Evolutionary conservation across 2,797 vertebrate genomes (phyloP), one percentile per base, ranked within the genome.

Genomic region (Sebastes kiyomatsui): DNA sequence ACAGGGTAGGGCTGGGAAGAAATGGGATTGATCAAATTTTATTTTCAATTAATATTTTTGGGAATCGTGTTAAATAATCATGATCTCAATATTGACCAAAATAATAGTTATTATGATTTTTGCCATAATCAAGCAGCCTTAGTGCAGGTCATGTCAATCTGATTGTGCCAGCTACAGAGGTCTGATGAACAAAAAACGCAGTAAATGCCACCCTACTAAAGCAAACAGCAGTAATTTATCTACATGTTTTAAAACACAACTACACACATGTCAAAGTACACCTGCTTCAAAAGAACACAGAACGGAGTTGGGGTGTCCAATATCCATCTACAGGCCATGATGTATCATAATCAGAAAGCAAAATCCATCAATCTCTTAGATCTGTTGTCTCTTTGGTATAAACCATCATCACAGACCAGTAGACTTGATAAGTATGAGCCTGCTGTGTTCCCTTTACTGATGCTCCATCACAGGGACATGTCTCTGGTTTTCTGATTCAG

Each of bases 381-480:
- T 33, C 22, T 52, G 30, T 18, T 16, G 1, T 33, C 64, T 61
- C 28, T 78, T 55, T 42, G 32, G 32, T 75, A 25, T 46, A 20
- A 5, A 72, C 38, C 66, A 8, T 46, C 73, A 28, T 74, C 16
- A 59, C 46, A 75, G 65, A 23, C 0, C 3, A 66, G 55, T 16
- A 55, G 0, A 46, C 20, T 14, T 69, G 46, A 55, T 73, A 7
- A 60, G 64, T 20, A 22, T 8, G 55, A 70, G 4, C 54, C 61
- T 30, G 70, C 71, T 72, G 61, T 64, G 60, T 65, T 56, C 52
- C 9, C 7, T 25, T 35, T 18, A 38, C 67, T 72, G 76, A 42
- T 23, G 33, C 60, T 22, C 23, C 72, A 71, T 81, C 71, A 77
- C 62, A 82, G 30, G 64, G 28, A 33, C 56, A 52, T 33, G 16